Evolutionary conservation across 2,888 invertebrate genomes (phyloP), one percentile per base, ranked within the genome.

Genomic region (Drosophila prostipennis): DNA sequence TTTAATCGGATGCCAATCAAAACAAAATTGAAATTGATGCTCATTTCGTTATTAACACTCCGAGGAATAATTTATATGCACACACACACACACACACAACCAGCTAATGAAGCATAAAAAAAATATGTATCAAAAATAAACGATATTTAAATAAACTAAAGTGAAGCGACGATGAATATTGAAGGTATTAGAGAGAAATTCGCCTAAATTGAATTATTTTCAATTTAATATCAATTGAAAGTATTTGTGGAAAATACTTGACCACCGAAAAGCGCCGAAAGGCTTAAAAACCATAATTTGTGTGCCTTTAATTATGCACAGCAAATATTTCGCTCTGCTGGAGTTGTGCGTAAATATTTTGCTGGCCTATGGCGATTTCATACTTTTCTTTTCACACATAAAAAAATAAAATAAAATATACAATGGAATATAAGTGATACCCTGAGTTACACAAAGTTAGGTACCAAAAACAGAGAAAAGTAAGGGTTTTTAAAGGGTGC

Each of bases 1-100:
- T 14, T 39, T 55, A 58, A 58, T 54, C 55, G 55, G 36, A 19
- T 54, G 43, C 32, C n/a, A 43, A 43, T 49, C 14, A 16, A 36
- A 52, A 11, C 26, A n/a, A 26, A 26, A 51, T 37, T 37, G 26
- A 56, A 37, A 54, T 39, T n/a, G 54, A 39, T 54, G 57, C 55
- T 40, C 56, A 39, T 32, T 29, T 11, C 11, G 2, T 40, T 19
- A 55, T 32, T n/a, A 14, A 29, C 36, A 51, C 36, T 19, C 8
- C 36, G 19, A 52, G 1, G 34, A 46, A 26, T 29, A n/a, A 7
- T 7, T 29, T 3, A 16, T 13, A 16, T 19, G n/a, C 13, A 6
- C n/a, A 29, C 3, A 29, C 3, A 3, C 3, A 19, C 3, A 19
- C 19, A 29, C n/a, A 19, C n/a, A 26, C n/a, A n/a, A 26, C 26